These are phyloP conservation scores for Tetranychus truncatus DNA, from an alignment of 2,888 invertebrate species.

Conservation along the genomic window DNA sequence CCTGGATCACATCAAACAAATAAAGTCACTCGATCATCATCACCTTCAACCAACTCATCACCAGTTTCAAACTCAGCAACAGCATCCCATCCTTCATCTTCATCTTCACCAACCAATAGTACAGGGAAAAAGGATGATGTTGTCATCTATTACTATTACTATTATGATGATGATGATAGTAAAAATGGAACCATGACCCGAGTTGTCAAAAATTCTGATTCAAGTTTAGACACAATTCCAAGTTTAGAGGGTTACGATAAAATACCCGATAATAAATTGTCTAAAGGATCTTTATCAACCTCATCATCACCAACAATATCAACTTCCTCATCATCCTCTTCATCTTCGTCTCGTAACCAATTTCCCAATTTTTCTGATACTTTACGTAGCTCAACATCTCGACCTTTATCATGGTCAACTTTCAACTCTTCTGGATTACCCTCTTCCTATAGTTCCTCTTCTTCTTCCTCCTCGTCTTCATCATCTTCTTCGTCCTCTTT, in stretches of 20 bases:
- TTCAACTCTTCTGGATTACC: no score
- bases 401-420: neutral
- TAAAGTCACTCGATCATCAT: neutral
- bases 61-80: neutral
- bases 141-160: constrained; percentile 24
- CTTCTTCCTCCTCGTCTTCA: neutral
- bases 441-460: no score
- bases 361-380: neutral
- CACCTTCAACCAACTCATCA: neutral
- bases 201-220: neutral
- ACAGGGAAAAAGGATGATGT: constrained; percentile 21
- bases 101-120: neutral
- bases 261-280: neutral
- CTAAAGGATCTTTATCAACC: neutral
- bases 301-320: neutral
- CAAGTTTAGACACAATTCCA: constrained; percentile 19
- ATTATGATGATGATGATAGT: constrained; percentile 23
- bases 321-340: neutral
- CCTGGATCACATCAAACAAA: neutral
- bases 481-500: neutral
- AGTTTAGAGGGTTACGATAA: constrained; percentile 19
- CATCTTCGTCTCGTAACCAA: neutral
- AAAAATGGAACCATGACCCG: constrained; percentile 9
- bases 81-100: neutral
- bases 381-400: neutral